Evolutionary conservation across 2,888 invertebrate species (phyloP).

Genomic region (Xestia xanthographa): DNA sequence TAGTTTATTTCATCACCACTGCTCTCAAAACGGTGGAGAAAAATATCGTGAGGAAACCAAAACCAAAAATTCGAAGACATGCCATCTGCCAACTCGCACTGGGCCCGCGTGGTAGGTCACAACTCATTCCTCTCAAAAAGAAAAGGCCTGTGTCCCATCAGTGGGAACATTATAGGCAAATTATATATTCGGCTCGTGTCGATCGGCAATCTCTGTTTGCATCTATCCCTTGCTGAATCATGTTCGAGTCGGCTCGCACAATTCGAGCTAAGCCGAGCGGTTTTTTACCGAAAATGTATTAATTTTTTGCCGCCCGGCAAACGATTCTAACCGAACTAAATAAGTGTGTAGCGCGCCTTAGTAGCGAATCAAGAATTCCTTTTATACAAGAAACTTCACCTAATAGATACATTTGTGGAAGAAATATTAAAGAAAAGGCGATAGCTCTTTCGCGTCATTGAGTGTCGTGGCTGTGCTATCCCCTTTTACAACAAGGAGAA

Average conservation of each 20-base stretch:
- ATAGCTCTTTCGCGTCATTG: slow-evolving; percentile 3
- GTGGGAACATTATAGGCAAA: not conserved
- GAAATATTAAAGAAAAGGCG: slow-evolving; percentile 31
- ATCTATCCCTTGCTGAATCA: not conserved
- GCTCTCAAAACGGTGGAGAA: not conserved
- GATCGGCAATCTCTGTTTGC: not conserved
- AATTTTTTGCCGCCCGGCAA: not conserved
- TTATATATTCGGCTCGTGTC: not conserved
- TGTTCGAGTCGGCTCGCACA: not conserved
- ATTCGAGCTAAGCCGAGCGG: not conserved
- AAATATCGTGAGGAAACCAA: not conserved
- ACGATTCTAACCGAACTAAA: not conserved
- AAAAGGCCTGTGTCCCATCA: not conserved
- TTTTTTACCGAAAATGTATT: not conserved
- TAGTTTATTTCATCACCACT: not conserved
- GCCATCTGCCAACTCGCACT: not conserved
- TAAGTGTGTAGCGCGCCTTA: not conserved
- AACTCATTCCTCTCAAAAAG: not conserved
- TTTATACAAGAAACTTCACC: slow-evolving; percentile 27
- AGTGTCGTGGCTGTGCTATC: not conserved
- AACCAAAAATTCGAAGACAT: not conserved
- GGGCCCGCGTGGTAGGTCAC: not conserved
- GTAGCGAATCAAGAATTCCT: slow-evolving; percentile 42
- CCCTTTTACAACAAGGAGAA: not conserved
- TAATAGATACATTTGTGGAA: slow-evolving; percentile 34